Evolutionary conservation across 2,113 vertebrate species (phyloP), one percentile per base, ranked within the genome.

Genomic region (Dasyornis broadbenti): DNA sequence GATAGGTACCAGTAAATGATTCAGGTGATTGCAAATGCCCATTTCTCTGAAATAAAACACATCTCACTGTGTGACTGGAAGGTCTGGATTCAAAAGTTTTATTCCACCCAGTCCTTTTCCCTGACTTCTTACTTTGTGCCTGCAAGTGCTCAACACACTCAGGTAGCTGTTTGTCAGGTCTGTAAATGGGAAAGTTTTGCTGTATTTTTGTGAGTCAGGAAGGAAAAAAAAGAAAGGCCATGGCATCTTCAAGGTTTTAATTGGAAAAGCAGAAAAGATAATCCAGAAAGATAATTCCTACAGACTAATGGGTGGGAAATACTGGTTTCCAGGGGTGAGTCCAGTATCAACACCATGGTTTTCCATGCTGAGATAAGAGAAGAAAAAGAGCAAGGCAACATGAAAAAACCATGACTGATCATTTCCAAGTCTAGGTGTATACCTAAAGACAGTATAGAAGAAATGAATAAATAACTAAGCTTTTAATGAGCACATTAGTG

Each of bases 391-490:
- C 35, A 47, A 72, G n/a, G 13, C 82, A 82, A 66, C 28, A 63
- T 54, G 47, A 90, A 87, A 91, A 89, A 82, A 79, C 13, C 7
- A 56, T 82, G 50, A 95, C 45, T 54, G 69, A 82, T 65, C 33
- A 63, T 85, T 91, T 82, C 61, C 56, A 82, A 82, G 61, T 82
- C 69, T 84, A 79, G 54, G 21, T 11, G 0, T 52, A 66, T 28
- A 65, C n/a, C 70, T 79, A 40, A 91, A 91, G 83, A 69, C 24
- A 94, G 59, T 15, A 53, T 72, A 77, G 56, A 88, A 30, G 71
- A 93, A 94, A 91, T 88, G 0, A 95, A 90, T 94, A 90, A 80
- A 90, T 80, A 97, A 88, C 59, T 60, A 73, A 90, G 33, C 39
- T 93, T 94, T 94, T 92, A 94, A 77, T 71, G 68, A 82, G 53